Percentiles rank a stretch among this genome's conserved stretches.
Evolutionary conservation across 2,888 invertebrate species (phyloP).

Genomic region (Mythimna loreyi): DNA sequence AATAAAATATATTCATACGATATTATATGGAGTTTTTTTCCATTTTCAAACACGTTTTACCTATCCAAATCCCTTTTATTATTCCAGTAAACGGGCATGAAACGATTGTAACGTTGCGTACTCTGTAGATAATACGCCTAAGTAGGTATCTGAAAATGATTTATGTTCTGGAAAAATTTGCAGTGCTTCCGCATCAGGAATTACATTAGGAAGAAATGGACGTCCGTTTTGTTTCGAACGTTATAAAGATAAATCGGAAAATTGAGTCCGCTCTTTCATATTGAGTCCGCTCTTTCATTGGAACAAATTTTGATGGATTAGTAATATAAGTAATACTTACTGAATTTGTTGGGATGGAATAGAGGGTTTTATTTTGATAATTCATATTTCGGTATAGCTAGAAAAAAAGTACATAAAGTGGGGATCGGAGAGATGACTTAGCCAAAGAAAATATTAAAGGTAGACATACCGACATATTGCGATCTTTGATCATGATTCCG

Average conservation of each 20-base stretch:
- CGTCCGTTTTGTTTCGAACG: constrained; percentile 65
- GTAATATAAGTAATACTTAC: constrained; percentile 10
- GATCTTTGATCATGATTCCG: too few species aligned
- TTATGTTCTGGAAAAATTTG: constrained; percentile 65
- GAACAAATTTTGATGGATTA: constrained; percentile 38
- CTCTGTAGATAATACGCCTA: constrained; percentile 70
- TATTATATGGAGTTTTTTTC: constrained; percentile 69
- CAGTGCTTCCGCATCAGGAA: constrained; percentile 67
- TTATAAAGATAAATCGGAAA: constrained; percentile 54
- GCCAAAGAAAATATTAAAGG: constrained; percentile 10
- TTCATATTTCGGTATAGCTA: neutral
- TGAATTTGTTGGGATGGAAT: neutral
- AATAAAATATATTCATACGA: constrained; percentile 83
- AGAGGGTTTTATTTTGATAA: neutral
- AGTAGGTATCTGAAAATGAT: constrained; percentile 72
- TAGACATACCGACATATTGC: too few species aligned
- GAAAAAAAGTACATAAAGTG: neutral
- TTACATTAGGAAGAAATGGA: constrained; percentile 63
- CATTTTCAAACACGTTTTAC: constrained; percentile 74
- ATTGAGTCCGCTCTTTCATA: constrained; percentile 40
- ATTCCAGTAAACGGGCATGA: constrained; percentile 66
- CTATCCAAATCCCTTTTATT: constrained; percentile 71
- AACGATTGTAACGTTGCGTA: constrained; percentile 70
- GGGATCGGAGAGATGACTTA: neutral
- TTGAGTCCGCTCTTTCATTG: constrained; percentile 30